Evolutionary conservation across 2,888 invertebrate species (phyloP).

Genomic region (Lithodes maja): DNA sequence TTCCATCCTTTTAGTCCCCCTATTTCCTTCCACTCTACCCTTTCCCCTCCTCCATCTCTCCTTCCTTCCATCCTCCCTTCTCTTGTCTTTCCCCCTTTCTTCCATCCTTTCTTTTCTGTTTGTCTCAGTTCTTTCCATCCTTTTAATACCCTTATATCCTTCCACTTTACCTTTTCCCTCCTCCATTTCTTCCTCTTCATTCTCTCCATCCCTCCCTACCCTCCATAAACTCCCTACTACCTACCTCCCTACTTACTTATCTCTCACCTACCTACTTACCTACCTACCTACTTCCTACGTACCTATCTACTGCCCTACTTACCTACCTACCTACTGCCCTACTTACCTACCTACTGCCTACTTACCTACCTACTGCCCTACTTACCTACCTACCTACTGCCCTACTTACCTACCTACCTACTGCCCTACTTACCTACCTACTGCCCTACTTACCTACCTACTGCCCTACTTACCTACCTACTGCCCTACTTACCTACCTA

Average conservation of each 20-base stretch:
- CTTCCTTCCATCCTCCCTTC: no score
- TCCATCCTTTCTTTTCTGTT: background rate
- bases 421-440: background rate
- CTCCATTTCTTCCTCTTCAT: background rate
- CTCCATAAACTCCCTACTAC: background rate
- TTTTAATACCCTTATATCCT: background rate
- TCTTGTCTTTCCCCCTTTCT: background rate
- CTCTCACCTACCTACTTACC: background rate
- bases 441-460: background rate
- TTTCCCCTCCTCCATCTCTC: no score
- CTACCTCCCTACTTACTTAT: background rate
- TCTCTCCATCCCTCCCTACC: slow-evolving; percentile 15
- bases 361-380: background rate
- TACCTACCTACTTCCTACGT: background rate
- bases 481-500: background rate
- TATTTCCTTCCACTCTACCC: no score
- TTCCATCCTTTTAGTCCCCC: no score
- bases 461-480: background rate
- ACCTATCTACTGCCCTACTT: background rate
- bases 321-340: background rate
- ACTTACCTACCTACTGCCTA: background rate
- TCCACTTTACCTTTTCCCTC: background rate
- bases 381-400: background rate
- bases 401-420: background rate
- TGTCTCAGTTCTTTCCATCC: background rate